These are phyloP conservation scores for Pelobates fuscus DNA, from an alignment of 2,113 vertebrate species.

Conservation along the genomic window DNA sequence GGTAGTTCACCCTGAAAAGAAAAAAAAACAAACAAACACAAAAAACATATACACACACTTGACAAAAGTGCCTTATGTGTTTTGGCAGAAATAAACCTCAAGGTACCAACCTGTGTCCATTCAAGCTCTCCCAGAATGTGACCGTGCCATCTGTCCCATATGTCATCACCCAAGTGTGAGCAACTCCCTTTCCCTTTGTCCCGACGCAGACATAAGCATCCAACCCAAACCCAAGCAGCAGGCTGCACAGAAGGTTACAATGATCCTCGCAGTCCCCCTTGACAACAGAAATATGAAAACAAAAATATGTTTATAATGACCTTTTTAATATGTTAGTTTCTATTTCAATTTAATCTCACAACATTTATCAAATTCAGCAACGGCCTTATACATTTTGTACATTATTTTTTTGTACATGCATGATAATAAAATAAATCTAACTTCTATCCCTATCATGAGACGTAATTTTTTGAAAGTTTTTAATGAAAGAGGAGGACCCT, in stretches of 20 bases:
- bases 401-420: too few relatives aligned
- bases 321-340: too few relatives aligned
- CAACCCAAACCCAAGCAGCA: slow-evolving; percentile 90
- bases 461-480: too few relatives aligned
- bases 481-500: too few relatives aligned
- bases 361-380: too few relatives aligned
- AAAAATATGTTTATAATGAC: too few relatives aligned
- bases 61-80: too few relatives aligned
- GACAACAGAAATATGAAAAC: slow-evolving; percentile 37
- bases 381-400: too few relatives aligned
- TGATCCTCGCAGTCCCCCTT: slow-evolving; percentile 99
- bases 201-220: slow-evolving; percentile 97
- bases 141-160: slow-evolving; percentile 83
- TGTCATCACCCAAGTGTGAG: slow-evolving; percentile 94
- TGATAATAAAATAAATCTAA: too few relatives aligned
- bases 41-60: not conserved
- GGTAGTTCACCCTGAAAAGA: not conserved
- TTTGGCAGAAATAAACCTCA: not conserved
- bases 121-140: slow-evolving; percentile 96
- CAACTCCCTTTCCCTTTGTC: slow-evolving; percentile 83
- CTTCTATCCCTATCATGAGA: too few relatives aligned
- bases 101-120: slow-evolving; percentile 82
- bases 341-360: too few relatives aligned
- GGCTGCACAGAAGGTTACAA: slow-evolving; percentile 89
- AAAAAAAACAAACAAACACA: not conserved